A percentile compares a stretch with the other conserved stretches of the same genome.
Evolutionary conservation across 37 sponge, comb jelly and placozoan genomes (phyloP).

Genomic region (Mnemiopsis leidyi): DNA sequence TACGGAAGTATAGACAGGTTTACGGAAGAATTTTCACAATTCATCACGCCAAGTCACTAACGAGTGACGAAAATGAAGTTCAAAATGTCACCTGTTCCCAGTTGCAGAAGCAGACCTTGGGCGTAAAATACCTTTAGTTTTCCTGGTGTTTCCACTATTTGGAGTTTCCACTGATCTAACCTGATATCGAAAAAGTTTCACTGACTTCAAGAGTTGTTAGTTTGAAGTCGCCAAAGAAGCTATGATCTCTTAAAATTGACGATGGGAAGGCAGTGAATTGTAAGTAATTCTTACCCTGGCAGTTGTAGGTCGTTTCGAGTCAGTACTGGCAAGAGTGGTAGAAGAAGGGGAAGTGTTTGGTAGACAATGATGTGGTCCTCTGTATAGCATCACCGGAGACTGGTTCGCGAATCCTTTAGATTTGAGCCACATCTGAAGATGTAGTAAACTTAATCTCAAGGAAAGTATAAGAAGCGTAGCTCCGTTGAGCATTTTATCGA

Average conservation of each 20-base stretch:
- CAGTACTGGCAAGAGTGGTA: background rate
- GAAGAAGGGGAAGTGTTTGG: background rate
- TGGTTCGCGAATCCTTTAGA: constrained; percentile 51
- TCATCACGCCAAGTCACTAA: too few species aligned
- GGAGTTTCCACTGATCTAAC: background rate
- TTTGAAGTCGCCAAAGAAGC: too few species aligned
- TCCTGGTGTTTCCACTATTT: background rate
- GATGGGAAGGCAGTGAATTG: background rate
- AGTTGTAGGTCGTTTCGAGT: background rate
- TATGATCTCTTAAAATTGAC: background rate
- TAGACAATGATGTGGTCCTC: background rate
- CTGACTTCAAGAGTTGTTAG: too few species aligned
- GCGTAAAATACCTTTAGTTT: background rate
- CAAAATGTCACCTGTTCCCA: background rate
- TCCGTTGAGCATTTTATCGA: too few species aligned
- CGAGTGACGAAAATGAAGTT: too few species aligned
- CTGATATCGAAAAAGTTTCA: too few species aligned
- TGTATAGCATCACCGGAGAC: constrained; percentile 34
- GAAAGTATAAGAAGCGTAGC: too few species aligned
- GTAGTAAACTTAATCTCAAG: too few species aligned
- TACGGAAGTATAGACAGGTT: too few species aligned
- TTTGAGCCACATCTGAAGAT: background rate
- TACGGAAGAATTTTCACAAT: too few species aligned
- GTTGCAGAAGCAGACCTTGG: background rate
- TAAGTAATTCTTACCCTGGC: background rate